A percentile compares a stretch with the other conserved stretches of the same genome.
phyloP scores from a whole-genome alignment of 2,797 vertebrate genomes.

The Falco peregrinus region DNA sequence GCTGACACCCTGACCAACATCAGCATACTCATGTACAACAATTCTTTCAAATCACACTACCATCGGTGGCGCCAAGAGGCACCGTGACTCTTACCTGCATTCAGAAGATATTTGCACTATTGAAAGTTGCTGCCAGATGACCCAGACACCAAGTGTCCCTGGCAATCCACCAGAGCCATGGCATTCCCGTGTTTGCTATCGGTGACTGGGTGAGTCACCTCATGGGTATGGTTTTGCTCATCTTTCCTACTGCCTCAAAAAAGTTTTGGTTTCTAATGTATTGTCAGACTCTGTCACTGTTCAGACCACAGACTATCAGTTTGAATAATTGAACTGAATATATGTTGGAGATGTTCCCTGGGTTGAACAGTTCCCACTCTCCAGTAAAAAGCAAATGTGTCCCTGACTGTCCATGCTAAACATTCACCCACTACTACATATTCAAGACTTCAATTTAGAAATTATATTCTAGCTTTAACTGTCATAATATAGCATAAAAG shows the following conservation, averaged over 20 bases:
- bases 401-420: neutral
- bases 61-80: neutral
- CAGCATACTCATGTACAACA: rapidly evolving
- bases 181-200: neutral
- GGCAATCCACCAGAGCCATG: neutral
- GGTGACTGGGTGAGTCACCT: neutral
- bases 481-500: neutral
- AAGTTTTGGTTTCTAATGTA: neutral
- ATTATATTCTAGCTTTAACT: neutral
- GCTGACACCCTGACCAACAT: neutral
- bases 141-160: neutral
- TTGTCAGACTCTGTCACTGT: neutral
- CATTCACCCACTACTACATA: neutral
- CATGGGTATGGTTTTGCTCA: rapidly evolving
- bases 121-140: neutral
- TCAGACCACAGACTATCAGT: neutral
- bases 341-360: neutral
- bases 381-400: neutral
- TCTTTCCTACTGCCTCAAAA: neutral
- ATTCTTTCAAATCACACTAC: neutral
- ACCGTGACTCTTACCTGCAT: neutral
- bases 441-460: neutral
- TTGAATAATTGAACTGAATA: neutral
- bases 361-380: neutral
- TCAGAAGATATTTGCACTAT: neutral